Percentiles rank a stretch among this genome's conserved stretches.
Evolutionary conservation across 2,797 vertebrate genomes (phyloP).

Genomic region (Oophaga sylvatica): DNA sequence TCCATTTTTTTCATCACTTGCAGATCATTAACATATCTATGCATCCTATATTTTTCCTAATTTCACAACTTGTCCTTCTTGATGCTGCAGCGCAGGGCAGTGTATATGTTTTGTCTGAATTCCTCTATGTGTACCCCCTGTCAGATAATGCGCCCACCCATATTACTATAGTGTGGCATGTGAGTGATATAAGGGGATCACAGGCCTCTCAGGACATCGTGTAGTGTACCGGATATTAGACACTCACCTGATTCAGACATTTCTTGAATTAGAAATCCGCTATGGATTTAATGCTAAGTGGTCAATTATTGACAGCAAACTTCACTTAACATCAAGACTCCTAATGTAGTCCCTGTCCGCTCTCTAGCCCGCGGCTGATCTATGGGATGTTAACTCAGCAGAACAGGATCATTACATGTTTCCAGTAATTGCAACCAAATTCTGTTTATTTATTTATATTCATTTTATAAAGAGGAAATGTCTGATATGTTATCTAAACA

Average conservation of each 20-base stretch:
- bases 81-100: background rate
- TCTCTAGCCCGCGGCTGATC: slow-evolving; percentile 1
- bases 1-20: too few relatives aligned
- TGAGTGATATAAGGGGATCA: background rate
- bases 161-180: background rate
- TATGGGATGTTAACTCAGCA: slow-evolving; percentile 46
- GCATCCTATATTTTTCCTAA: too few relatives aligned
- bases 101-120: background rate
- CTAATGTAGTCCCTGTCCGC: slow-evolving; percentile 37
- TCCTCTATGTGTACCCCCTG: background rate
- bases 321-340: slow-evolving; percentile 40
- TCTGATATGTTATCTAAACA: slow-evolving; percentile 53
- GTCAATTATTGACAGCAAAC: slow-evolving; percentile 41
- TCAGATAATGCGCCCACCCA: background rate
- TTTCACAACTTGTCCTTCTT: too few relatives aligned
- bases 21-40: too few relatives aligned
- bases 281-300: slow-evolving; percentile 22
- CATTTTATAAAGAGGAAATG: slow-evolving; percentile 33
- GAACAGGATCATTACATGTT: slow-evolving; percentile 38
- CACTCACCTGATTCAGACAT: slow-evolving; percentile 14
- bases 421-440: slow-evolving; percentile 51
- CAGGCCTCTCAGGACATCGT: background rate
- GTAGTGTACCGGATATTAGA: background rate
- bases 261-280: background rate
- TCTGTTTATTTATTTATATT: slow-evolving; percentile 51